Evolutionary conservation across 2,797 vertebrate genomes (phyloP).

Genomic region (Mallotus villosus): DNA sequence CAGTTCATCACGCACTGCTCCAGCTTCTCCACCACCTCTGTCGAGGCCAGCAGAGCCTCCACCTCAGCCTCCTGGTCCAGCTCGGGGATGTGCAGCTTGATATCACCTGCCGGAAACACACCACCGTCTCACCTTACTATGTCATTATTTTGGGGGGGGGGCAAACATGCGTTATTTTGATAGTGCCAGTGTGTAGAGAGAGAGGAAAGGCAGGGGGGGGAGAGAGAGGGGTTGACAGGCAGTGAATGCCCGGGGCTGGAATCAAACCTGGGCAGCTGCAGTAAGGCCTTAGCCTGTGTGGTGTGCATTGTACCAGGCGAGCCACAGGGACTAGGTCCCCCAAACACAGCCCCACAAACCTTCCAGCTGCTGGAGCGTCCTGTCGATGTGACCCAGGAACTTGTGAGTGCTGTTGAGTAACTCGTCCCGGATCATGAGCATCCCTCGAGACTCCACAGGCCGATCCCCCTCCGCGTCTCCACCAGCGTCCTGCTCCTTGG

Average conservation of each 20-base stretch:
- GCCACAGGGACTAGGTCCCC: not conserved
- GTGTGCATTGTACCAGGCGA: no score
- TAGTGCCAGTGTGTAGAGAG: no score
- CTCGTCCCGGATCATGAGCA: conserved; percentile 68
- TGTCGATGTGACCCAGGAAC: conserved; percentile 70
- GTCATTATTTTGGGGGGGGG: no score
- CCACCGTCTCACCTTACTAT: conserved; percentile 25
- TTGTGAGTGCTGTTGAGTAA: conserved; percentile 79
- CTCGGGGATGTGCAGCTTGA: conserved; percentile 82
- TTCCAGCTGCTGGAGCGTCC: conserved; percentile 75
- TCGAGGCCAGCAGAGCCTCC: conserved; percentile 60
- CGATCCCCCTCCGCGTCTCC: conserved; percentile 14
- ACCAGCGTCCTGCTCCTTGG: conserved; percentile 2
- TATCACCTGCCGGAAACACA: conserved; percentile 67
- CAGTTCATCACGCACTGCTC: conserved; percentile 85
- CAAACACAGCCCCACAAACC: conserved; percentile 46
- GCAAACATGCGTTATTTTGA: no score
- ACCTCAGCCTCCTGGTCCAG: conserved; percentile 75
- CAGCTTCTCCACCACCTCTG: conserved; percentile 73
- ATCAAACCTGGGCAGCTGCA: no score
- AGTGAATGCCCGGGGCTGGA: no score
- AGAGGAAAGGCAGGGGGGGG: no score
- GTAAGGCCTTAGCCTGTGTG: no score
- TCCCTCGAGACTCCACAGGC: conserved; percentile 41
- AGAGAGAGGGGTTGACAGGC: no score